Conservation (phyloP, 2,113 vertebrate genomes). For the Ctenodactylus gundi region DNA sequence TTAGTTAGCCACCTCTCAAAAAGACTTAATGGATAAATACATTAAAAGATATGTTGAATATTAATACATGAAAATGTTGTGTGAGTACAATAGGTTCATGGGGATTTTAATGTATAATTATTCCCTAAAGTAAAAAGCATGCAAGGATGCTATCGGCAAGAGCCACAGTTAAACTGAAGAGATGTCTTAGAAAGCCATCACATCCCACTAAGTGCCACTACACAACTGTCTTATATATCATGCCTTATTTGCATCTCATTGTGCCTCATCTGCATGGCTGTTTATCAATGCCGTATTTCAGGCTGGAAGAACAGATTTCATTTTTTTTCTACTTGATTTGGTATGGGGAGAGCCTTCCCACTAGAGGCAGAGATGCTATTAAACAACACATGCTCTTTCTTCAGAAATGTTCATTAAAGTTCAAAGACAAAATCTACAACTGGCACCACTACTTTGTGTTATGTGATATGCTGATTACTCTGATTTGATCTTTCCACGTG, state of each 20-base stretch:
- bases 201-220: not conserved
- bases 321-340: not conserved
- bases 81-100: not conserved
- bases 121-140: not conserved
- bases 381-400: not conserved
- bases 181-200: not conserved
- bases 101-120: not conserved
- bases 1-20: not conserved
- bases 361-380: not conserved
- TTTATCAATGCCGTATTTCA: not conserved
- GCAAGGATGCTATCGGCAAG: not conserved
- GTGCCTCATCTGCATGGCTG: not conserved
- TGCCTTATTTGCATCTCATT: not conserved
- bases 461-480: not conserved
- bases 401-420: not conserved
- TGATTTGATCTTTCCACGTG: not conserved
- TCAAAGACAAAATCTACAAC: not conserved
- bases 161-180: not conserved
- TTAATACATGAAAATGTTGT: not conserved
- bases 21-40: slow-evolving; percentile 12
- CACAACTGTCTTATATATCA: not conserved
- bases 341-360: not conserved
- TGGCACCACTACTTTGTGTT: not conserved
- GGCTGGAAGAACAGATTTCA: not conserved
- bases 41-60: slow-evolving; percentile 13